Evolutionary conservation across 2,888 invertebrate genomes (phyloP).

Genomic region (Caenorhabditis parvicauda): DNA sequence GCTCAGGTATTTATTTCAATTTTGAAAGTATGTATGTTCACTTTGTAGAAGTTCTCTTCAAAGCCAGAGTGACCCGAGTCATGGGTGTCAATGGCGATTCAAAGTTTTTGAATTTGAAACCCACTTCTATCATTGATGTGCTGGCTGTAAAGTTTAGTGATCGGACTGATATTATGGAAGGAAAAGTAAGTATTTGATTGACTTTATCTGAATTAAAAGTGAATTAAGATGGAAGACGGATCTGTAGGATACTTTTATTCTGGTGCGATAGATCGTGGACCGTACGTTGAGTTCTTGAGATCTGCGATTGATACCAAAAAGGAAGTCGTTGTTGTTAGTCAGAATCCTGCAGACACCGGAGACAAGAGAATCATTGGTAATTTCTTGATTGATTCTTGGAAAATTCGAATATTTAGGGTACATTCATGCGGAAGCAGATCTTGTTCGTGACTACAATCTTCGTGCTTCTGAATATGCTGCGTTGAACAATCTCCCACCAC

Average conservation of each 20-base stretch:
- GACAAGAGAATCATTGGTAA: constrained; percentile 25
- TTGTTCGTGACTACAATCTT: constrained; percentile 42
- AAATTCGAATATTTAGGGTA: constrained; percentile 9
- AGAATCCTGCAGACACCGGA: constrained; percentile 29
- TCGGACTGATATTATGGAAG: constrained; percentile 44
- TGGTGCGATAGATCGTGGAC: constrained; percentile 27
- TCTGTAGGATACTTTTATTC: constrained; percentile 30
- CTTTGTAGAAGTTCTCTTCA: constrained; percentile 39
- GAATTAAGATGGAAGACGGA: constrained; percentile 29
- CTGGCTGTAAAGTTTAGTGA: constrained; percentile 45
- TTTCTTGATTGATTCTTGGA: background rate
- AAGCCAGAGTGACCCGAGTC: constrained; percentile 28
- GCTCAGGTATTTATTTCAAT: constrained; percentile 17
- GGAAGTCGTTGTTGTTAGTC: constrained; percentile 32
- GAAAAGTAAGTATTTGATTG: constrained; percentile 15
- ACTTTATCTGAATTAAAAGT: background rate
- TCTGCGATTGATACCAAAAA: constrained; percentile 35
- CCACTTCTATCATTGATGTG: constrained; percentile 26
- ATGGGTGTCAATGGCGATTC: constrained; percentile 27
- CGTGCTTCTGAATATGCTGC: constrained; percentile 14
- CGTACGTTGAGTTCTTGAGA: constrained; percentile 38
- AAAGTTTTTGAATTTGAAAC: constrained; percentile 22
- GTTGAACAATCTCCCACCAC: constrained; percentile 26
- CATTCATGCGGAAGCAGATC: constrained; percentile 33
- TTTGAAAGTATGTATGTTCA: background rate